Evolutionary conservation across 92 coral and sea anemone genomes (phyloP).

Genomic region (Phymanthus crucifer): DNA sequence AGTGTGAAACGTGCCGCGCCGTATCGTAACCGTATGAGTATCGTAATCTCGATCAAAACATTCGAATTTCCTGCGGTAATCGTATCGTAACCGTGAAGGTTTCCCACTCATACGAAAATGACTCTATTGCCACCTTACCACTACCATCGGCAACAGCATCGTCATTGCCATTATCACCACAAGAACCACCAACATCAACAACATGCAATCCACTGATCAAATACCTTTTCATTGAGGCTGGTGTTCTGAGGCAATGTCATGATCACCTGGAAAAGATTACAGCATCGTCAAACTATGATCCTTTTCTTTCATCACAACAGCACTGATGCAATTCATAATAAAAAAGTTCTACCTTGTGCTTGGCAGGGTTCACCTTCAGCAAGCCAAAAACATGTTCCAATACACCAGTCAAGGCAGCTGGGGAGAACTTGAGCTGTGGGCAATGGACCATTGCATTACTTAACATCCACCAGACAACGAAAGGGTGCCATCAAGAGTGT

Average conservation of each 20-base stretch:
- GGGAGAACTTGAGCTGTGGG: conserved; percentile 70
- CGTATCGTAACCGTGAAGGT: too few relatives aligned
- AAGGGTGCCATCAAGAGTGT: not conserved
- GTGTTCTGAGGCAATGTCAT: conserved; percentile 84
- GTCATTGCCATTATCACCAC: not conserved
- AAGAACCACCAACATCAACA: not conserved
- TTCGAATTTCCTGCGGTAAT: too few relatives aligned
- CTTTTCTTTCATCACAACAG: not conserved
- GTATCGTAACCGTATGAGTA: too few relatives aligned
- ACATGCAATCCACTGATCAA: not conserved
- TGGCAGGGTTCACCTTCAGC: conserved; percentile 80
- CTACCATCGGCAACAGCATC: too few relatives aligned
- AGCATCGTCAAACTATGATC: not conserved
- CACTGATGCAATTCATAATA: not conserved
- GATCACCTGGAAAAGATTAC: conserved; percentile 61
- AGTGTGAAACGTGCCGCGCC: too few relatives aligned
- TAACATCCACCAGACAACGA: not conserved
- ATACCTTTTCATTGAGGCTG: conserved; percentile 85
- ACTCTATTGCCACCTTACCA: too few relatives aligned
- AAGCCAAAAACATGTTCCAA: conserved; percentile 70
- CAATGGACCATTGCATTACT: not conserved
- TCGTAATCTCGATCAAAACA: too few relatives aligned
- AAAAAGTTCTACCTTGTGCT: conserved; percentile 67
- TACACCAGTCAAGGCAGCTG: conserved; percentile 75
- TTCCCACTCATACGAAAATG: too few relatives aligned